Conservation (phyloP, 1,140 invertebrate genomes). For the Drosophila ambigua region DNA sequence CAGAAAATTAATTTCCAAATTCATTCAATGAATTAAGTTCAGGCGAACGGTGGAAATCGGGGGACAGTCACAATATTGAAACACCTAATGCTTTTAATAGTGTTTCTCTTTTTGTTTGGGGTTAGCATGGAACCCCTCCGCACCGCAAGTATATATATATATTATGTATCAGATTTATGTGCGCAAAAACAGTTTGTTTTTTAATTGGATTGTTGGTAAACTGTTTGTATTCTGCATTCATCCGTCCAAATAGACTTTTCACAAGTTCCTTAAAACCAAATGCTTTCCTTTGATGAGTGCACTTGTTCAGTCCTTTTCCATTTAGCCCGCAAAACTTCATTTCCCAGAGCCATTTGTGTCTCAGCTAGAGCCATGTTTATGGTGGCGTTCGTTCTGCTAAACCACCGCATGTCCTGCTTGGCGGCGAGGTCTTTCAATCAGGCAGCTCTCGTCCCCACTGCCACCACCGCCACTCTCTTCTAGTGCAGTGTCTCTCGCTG, state of each 20-base stretch:
- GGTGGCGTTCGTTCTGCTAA: background rate
- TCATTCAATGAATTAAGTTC: conserved; percentile 7
- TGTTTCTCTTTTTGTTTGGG: background rate
- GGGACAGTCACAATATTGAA: background rate
- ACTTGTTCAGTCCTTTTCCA: background rate
- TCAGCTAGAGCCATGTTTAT: background rate
- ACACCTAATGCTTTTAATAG: background rate
- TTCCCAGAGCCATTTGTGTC: background rate
- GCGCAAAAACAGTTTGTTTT: no score
- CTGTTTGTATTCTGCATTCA: no score
- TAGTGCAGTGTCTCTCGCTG: conserved; percentile 1
- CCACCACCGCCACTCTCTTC: background rate
- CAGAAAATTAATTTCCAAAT: conserved; percentile 66
- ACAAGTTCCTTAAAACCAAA: no score
- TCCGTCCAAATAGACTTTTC: no score
- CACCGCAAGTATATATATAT: no score
- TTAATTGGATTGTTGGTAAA: no score
- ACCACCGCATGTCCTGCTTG: conserved; percentile 11
- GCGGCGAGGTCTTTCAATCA: conserved; percentile 13
- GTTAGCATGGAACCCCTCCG: no score
- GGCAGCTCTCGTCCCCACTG: background rate
- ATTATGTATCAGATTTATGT: no score
- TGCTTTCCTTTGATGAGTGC: no score
- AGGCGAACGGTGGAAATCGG: background rate
- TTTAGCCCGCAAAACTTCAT: background rate